These are phyloP conservation scores for Acanthaster planci DNA, from an alignment of 35 echinoderm and acorn worm species.

Conservation along the genomic window DNA sequence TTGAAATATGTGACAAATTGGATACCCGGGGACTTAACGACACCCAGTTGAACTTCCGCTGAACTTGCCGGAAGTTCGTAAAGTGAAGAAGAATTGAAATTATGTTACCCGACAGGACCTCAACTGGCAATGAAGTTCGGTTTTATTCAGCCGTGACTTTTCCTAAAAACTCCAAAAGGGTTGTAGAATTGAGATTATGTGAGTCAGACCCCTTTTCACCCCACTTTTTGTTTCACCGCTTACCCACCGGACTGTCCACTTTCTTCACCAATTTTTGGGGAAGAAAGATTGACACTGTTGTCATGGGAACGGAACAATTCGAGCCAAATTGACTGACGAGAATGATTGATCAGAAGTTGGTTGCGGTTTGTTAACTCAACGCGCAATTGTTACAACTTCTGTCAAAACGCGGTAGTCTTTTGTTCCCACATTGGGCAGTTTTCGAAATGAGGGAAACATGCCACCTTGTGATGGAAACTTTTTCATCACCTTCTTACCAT, in stretches of 20 bases:
- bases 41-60: constrained; percentile 11
- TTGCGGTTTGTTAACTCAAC: background rate
- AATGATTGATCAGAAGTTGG: background rate
- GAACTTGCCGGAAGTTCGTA: background rate
- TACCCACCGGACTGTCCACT: too few species aligned
- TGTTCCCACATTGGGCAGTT: too few species aligned
- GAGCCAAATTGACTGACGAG: background rate
- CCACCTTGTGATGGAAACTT: too few species aligned
- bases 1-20: too few species aligned
- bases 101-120: too few species aligned
- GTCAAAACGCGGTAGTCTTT: too few species aligned
- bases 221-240: too few species aligned
- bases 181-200: background rate
- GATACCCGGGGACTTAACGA: background rate
- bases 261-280: background rate
- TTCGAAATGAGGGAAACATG: too few species aligned
- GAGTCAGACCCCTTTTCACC: background rate
- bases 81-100: background rate
- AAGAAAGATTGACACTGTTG: constrained; percentile 7
- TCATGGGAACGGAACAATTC: background rate
- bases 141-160: constrained; percentile 17
- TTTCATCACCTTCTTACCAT: too few species aligned
- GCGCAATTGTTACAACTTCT: too few species aligned
- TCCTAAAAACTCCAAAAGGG: background rate
- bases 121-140: too few species aligned